A percentile compares a stretch with the other conserved stretches of the same genome.
These are phyloP conservation scores for Quadroppia sp. DNA, from an alignment of 2,888 invertebrate species.

Conservation along the genomic window DNA sequence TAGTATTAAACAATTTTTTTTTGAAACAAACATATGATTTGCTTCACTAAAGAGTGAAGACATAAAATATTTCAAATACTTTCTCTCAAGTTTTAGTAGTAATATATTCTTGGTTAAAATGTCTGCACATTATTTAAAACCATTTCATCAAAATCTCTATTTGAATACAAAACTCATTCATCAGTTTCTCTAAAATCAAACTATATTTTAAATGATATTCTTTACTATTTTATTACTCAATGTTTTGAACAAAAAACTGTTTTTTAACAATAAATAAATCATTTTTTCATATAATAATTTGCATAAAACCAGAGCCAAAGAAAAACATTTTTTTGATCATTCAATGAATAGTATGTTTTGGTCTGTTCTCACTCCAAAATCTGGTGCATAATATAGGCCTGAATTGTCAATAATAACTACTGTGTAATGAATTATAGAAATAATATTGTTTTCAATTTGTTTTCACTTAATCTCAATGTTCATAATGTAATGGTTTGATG, in stretches of 20 bases:
- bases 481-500: neutral
- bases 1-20: too few species aligned
- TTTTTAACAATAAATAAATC: neutral
- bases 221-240: neutral
- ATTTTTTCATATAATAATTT: slow-evolving; percentile 10
- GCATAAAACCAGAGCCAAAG: neutral
- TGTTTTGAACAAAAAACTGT: too few species aligned
- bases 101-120: neutral
- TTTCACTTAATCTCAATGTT: neutral
- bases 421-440: too few species aligned
- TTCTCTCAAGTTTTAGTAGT: neutral
- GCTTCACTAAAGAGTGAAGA: too few species aligned
- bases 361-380: too few species aligned
- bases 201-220: neutral
- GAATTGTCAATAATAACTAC: too few species aligned
- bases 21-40: too few species aligned
- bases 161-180: neutral
- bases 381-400: too few species aligned
- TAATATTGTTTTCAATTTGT: too few species aligned
- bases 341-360: too few species aligned
- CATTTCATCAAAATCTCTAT: neutral
- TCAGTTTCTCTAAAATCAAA: neutral
- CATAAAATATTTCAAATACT: too few species aligned
- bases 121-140: neutral
- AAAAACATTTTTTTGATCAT: too few species aligned